A percentile compares a stretch with the other conserved stretches of the same genome.
These are phyloP conservation scores for Athene noctua DNA, from an alignment of 2,113 vertebrate species.

Conservation along the genomic window DNA sequence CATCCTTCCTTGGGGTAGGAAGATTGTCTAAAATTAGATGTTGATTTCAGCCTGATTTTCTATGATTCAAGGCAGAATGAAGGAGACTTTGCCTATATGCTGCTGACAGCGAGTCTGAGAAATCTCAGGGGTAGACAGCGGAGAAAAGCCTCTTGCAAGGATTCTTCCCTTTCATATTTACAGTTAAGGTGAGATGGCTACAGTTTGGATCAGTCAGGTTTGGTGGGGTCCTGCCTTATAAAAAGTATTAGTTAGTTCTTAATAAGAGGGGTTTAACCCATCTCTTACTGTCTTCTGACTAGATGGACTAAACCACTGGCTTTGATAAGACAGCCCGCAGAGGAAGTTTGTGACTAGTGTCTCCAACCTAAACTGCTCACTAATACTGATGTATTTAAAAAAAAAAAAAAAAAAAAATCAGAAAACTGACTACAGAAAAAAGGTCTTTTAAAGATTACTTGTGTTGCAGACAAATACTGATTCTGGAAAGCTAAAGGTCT, in stretches of 20 bases:
- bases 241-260: neutral
- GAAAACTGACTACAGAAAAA: neutral
- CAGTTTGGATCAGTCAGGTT: neutral
- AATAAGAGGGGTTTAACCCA: neutral
- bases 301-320: neutral
- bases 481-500: neutral
- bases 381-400: neutral
- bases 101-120: neutral
- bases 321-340: neutral
- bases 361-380: neutral
- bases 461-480: neutral
- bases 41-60: neutral
- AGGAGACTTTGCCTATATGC: neutral
- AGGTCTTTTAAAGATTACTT: neutral
- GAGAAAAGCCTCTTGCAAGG: neutral
- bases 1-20: neutral
- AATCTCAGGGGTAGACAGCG: neutral
- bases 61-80: fast-evolving
- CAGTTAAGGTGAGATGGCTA: neutral
- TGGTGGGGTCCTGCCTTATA: neutral
- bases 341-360: neutral
- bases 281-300: neutral
- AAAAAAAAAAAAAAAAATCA: neutral
- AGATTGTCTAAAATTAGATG: neutral
- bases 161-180: neutral